These are phyloP conservation scores for Drosophila kurseongensis DNA, from an alignment of 1,140 invertebrate species.

Conservation along the genomic window DNA sequence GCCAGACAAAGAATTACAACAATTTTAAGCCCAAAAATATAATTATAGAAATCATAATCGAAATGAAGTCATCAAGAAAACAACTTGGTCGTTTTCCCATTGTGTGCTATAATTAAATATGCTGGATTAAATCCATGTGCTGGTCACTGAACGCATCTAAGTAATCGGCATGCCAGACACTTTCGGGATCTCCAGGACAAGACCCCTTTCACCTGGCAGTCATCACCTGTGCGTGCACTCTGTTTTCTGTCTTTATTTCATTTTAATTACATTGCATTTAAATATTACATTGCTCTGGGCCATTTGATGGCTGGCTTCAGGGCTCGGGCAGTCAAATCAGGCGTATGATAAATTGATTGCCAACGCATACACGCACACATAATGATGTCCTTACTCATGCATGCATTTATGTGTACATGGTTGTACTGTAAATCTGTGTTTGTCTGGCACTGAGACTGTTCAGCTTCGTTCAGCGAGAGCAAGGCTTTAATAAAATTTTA, in stretches of 20 bases:
- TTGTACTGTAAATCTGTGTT: background rate
- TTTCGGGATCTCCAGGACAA: background rate
- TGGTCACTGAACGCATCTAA: constrained; percentile 17
- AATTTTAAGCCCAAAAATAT: constrained; percentile 17
- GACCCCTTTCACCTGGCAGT: constrained; percentile 21
- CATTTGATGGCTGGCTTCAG: constrained; percentile 22
- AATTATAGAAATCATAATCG: constrained; percentile 26
- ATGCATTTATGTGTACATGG: constrained; percentile 2
- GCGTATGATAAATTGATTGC: constrained; percentile 75
- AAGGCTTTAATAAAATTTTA: constrained; percentile 47
- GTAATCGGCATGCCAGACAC: constrained; percentile 12
- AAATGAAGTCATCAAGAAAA: constrained; percentile 30
- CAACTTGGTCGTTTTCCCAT: constrained; percentile 14
- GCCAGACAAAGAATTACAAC: background rate
- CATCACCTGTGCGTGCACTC: constrained; percentile 16
- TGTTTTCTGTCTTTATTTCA: constrained; percentile 56
- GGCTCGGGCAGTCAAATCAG: constrained; percentile 59
- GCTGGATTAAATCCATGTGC: constrained; percentile 18
- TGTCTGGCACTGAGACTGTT: constrained; percentile 31
- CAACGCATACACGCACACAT: constrained; percentile 35
- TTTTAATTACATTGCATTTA: constrained; percentile 72
- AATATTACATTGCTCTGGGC: constrained; percentile 40
- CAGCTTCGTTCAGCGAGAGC: constrained; percentile 1
- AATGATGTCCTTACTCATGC: constrained; percentile 14
- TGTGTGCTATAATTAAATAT: constrained; percentile 47